These are phyloP conservation scores for Neosalanx taihuensis DNA, from an alignment of 2,797 vertebrate genomes.

Conservation along the genomic window DNA sequence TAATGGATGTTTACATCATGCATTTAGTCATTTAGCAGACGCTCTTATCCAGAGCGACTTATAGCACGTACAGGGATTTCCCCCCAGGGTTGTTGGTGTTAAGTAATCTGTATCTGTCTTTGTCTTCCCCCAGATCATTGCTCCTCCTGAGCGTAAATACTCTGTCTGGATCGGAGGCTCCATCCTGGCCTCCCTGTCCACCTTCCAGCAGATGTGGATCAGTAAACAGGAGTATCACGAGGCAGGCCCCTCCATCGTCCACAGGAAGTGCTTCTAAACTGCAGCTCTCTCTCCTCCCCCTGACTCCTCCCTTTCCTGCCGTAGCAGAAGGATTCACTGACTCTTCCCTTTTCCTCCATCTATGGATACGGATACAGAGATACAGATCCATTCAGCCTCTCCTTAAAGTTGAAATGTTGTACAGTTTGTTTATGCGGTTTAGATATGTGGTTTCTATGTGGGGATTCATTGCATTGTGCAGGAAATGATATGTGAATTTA, in stretches of 20 bases:
- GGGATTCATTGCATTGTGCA: slow-evolving; percentile 67
- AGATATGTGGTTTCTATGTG: slow-evolving; percentile 63
- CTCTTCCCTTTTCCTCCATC: slow-evolving; percentile 41
- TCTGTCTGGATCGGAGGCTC: slow-evolving; percentile 89
- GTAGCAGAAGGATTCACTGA: slow-evolving; percentile 11
- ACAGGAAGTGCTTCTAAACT: slow-evolving; percentile 78
- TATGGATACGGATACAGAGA: slow-evolving; percentile 53
- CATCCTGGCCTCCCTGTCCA: slow-evolving; percentile 88
- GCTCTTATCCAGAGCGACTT: too few relatives aligned
- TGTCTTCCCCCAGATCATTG: slow-evolving; percentile 74
- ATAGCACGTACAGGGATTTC: too few relatives aligned
- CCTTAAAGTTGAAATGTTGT: slow-evolving; percentile 72
- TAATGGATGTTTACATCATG: not conserved
- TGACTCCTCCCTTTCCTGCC: not conserved
- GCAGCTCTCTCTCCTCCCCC: too few relatives aligned
- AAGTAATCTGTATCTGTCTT: slow-evolving; percentile 1
- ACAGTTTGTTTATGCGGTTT: slow-evolving; percentile 86
- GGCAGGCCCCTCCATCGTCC: slow-evolving; percentile 75
- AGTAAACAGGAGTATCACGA: slow-evolving; percentile 83
- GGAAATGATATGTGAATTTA: slow-evolving; percentile 54
- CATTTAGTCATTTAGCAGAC: too few relatives aligned
- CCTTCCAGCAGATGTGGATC: slow-evolving; percentile 94
- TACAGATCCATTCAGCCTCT: slow-evolving; percentile 55
- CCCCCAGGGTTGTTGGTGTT: not conserved
- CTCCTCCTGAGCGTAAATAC: slow-evolving; percentile 84